phyloP scores from a whole-genome alignment of 2,113 vertebrate species.

The Isichthys henryi region DNA sequence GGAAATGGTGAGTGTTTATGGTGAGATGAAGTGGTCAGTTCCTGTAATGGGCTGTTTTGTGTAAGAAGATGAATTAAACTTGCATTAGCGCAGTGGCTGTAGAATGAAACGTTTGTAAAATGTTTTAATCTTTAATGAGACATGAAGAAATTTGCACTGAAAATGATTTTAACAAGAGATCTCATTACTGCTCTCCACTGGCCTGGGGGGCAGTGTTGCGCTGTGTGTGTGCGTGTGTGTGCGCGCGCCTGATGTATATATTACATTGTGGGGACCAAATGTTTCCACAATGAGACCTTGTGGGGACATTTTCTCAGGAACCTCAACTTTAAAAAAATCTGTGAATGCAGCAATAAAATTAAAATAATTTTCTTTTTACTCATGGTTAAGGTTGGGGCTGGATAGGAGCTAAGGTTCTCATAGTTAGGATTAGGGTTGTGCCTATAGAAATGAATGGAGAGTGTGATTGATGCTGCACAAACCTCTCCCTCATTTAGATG shows the following conservation, averaged over 20 bases:
- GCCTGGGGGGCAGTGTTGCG: background rate
- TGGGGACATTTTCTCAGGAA: background rate
- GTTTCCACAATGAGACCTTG: background rate
- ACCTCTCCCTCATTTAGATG: background rate
- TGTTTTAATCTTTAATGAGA: background rate
- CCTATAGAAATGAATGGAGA: background rate
- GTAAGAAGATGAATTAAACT: background rate
- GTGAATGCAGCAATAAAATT: background rate
- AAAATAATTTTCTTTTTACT: background rate
- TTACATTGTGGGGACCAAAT: background rate
- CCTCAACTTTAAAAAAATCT: background rate
- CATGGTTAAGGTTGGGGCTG: background rate
- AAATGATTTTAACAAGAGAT: constrained; percentile 1
- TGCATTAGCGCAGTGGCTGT: background rate
- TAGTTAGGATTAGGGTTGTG: background rate
- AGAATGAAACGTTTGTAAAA: background rate
- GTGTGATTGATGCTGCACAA: background rate
- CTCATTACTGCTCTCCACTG: background rate
- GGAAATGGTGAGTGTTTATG: background rate
- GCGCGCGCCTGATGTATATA: background rate
- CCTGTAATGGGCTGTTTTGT: background rate
- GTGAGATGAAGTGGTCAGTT: background rate
- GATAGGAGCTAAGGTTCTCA: background rate
- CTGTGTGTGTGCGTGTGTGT: background rate
- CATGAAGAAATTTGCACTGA: background rate